Percentiles rank a stretch among this genome's conserved stretches.
phyloP scores from a whole-genome alignment of 2,797 vertebrate genomes.

The Acipenser transmontanus region DNA sequence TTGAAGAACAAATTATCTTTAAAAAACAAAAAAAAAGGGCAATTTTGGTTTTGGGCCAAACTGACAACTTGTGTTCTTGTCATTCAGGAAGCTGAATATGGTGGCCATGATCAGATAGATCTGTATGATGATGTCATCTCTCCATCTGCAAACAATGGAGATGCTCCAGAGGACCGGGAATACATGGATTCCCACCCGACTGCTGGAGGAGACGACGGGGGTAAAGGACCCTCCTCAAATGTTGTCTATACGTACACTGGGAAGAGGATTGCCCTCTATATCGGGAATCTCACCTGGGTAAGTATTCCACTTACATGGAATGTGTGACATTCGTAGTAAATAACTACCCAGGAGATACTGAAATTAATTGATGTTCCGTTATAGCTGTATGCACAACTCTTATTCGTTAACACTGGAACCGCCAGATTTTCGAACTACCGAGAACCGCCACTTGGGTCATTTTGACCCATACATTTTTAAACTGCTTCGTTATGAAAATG shows the following conservation, averaged over 20 bases:
- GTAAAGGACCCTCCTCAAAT: constrained; percentile 83
- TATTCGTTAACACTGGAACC: too few species aligned
- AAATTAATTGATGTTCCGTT: too few species aligned
- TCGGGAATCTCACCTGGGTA: constrained; percentile 97
- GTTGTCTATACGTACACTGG: constrained; percentile 92
- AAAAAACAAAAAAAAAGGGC: too few species aligned
- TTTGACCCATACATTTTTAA: too few species aligned
- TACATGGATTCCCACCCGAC: constrained; percentile 89
- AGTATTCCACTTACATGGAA: constrained; percentile 24
- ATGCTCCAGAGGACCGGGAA: constrained; percentile 93
- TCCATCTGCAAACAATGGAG: constrained; percentile 96
- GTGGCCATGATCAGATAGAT: constrained; percentile 93
- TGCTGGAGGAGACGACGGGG: constrained; percentile 80
- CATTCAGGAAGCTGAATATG: constrained; percentile 87
- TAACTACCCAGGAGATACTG: too few species aligned
- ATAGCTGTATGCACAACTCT: too few species aligned
- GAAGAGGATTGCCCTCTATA: constrained; percentile 93
- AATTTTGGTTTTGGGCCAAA: too few species aligned
- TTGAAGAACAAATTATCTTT: too few species aligned
- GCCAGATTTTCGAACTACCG: too few species aligned
- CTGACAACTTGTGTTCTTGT: constrained; percentile 15
- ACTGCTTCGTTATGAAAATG: too few species aligned
- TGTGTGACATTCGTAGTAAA: too few species aligned
- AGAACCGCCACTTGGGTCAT: too few species aligned
- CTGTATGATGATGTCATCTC: constrained; percentile 96